Base-by-base conservation (phyloP, 1,140 invertebrate species). In the Chymomyza costata region DNA sequence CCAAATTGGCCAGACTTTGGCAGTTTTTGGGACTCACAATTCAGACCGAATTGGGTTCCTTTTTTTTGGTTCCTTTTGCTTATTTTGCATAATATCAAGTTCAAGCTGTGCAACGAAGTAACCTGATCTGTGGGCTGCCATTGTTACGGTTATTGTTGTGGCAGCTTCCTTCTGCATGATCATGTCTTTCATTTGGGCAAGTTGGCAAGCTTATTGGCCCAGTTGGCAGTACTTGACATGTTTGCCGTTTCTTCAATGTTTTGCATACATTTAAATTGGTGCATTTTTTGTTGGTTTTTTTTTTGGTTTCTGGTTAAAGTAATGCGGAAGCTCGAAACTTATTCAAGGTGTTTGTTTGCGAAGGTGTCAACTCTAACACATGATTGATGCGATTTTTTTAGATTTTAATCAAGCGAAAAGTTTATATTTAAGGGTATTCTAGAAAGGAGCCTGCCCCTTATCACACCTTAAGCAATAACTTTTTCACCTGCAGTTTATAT, bases 351-450 rank as follows among this genome's bases (percentile, higher is more conserved):
- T 50, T 53, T 32, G 51, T n/a, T 13, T 52, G 50, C 30, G 46
- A 49, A 67, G 64, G 70, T 69, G 70, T 76, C 66, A 47, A 25
- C 21, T n/a, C 21, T 25, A 8, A 8, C 41, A 5, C 50, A 71
- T 71, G 73, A 78, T 78, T 63, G 71, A 78, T 78, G 21, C 8
- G 21, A 3, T n/a, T n/a, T n/a, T n/a, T n/a, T n/a, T n/a, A n/a
- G n/a, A n/a, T n/a, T n/a, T n/a, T n/a, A n/a, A n/a, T n/a, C n/a
- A n/a, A n/a, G n/a, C n/a, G n/a, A n/a, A n/a, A n/a, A n/a, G n/a
- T n/a, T n/a, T n/a, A n/a, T n/a, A n/a, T n/a, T n/a, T n/a, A n/a
- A n/a, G n/a, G n/a, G n/a, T n/a, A n/a, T n/a, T n/a, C n/a, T n/a
- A n/a, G n/a, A n/a, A n/a, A n/a, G n/a, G n/a, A n/a, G n/a, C n/a